Conservation (phyloP, 2,797 vertebrate species). For the Lagorchestes hirsutus region DNA sequence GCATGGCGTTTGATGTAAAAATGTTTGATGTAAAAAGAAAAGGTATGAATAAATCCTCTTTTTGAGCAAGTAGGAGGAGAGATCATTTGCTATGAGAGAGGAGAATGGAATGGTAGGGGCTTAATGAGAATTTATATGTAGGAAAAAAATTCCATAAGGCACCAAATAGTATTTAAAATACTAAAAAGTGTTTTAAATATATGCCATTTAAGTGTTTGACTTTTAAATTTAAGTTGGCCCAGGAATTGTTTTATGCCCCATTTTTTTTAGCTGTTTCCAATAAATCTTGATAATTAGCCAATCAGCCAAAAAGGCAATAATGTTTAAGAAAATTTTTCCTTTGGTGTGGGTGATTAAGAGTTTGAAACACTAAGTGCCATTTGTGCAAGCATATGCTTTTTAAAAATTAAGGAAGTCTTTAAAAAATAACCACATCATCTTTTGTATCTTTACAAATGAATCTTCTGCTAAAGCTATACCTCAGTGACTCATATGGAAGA, state of each 20-base stretch:
- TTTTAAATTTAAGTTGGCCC: background rate
- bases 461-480: background rate
- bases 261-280: background rate
- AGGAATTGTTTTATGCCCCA: background rate
- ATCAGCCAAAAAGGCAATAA: background rate
- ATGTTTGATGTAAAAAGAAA: background rate
- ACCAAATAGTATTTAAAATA: background rate
- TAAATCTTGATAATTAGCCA: background rate
- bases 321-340: constrained; percentile 17
- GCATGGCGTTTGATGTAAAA: background rate
- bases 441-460: background rate
- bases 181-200: background rate
- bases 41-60: background rate
- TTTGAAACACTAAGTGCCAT: constrained; percentile 60
- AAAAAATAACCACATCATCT: background rate
- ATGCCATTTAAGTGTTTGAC: background rate
- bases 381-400: constrained; percentile 36
- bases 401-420: background rate
- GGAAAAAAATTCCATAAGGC: background rate
- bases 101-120: background rate
- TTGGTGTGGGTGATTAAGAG: constrained; percentile 59
- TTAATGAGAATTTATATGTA: background rate
- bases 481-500: background rate
- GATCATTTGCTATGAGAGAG: background rate
- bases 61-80: background rate